phyloP scores from a whole-genome alignment of 2,797 vertebrate species.

The Pangasius krempfi region DNA sequence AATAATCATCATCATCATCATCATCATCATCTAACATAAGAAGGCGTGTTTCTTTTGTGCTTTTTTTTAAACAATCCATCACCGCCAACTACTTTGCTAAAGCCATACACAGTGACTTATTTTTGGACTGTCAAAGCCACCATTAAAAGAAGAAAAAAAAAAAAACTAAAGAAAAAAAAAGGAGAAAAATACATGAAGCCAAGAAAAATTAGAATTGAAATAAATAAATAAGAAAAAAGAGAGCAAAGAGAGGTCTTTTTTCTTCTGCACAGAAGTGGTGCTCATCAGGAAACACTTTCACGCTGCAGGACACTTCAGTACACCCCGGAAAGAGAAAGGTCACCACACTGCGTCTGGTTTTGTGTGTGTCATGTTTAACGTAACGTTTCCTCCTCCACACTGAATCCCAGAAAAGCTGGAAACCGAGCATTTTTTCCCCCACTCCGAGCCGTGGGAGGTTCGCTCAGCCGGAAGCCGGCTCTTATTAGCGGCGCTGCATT shows the following conservation, averaged over 20 bases:
- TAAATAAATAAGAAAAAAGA: neutral
- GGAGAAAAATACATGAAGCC: too few relatives aligned
- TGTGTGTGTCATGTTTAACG: neutral
- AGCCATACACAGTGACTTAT: neutral
- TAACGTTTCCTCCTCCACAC: constrained; percentile 1
- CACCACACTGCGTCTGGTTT: neutral
- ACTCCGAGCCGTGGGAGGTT: constrained; percentile 4
- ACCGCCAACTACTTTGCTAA: neutral
- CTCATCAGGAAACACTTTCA: neutral
- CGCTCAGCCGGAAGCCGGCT: neutral
- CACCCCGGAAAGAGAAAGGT: neutral
- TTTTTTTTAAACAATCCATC: neutral
- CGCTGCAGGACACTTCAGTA: neutral
- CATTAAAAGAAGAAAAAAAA: neutral
- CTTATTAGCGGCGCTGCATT: constrained; percentile 18
- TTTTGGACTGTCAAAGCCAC: neutral
- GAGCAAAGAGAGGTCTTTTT: neutral
- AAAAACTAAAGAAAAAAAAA: neutral
- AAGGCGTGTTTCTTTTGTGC: neutral
- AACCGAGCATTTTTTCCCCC: neutral
- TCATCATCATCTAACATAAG: too few relatives aligned
- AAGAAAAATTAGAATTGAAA: neutral
- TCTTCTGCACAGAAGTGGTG: neutral
- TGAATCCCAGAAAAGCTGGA: neutral
- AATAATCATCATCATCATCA: too few relatives aligned